phyloP scores from a whole-genome alignment of 2,888 invertebrate genomes.

The Heliconius charithonia region DNA sequence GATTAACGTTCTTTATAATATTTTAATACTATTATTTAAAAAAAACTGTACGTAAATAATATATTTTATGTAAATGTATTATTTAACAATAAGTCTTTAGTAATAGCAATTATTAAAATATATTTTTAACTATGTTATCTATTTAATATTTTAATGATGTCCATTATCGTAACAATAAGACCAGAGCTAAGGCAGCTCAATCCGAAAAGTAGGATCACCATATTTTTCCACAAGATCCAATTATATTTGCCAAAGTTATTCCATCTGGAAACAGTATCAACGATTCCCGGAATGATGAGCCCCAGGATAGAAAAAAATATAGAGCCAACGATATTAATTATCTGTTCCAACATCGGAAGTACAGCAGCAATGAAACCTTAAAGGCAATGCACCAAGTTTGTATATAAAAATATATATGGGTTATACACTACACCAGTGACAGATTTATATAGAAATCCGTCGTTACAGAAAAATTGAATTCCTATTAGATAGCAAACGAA shows the following conservation, averaged over 20 bases:
- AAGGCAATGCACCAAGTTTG: slow-evolving; percentile 44
- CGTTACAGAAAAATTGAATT: no score
- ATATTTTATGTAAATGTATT: background rate
- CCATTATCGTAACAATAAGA: slow-evolving; percentile 67
- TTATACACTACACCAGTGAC: no score
- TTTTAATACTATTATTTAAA: background rate
- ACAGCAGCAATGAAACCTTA: slow-evolving; percentile 88
- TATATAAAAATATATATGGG: background rate
- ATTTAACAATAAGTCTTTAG: background rate
- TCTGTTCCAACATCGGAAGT: slow-evolving; percentile 78
- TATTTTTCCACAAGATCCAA: slow-evolving; percentile 88
- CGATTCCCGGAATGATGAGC: slow-evolving; percentile 88
- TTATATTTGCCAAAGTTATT: slow-evolving; percentile 86
- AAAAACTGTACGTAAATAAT: background rate
- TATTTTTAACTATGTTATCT: slow-evolving; percentile 57
- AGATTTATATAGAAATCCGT: no score
- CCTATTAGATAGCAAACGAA: no score
- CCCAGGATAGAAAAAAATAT: slow-evolving; percentile 89
- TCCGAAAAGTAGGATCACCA: slow-evolving; percentile 84
- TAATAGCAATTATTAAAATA: background rate
- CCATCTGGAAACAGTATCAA: slow-evolving; percentile 89
- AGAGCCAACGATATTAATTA: slow-evolving; percentile 78
- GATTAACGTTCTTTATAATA: background rate
- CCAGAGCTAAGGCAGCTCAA: slow-evolving; percentile 87
- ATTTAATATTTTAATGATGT: slow-evolving; percentile 74